Conservation (phyloP, 2,113 vertebrate species). For the Grus americana region DNA sequence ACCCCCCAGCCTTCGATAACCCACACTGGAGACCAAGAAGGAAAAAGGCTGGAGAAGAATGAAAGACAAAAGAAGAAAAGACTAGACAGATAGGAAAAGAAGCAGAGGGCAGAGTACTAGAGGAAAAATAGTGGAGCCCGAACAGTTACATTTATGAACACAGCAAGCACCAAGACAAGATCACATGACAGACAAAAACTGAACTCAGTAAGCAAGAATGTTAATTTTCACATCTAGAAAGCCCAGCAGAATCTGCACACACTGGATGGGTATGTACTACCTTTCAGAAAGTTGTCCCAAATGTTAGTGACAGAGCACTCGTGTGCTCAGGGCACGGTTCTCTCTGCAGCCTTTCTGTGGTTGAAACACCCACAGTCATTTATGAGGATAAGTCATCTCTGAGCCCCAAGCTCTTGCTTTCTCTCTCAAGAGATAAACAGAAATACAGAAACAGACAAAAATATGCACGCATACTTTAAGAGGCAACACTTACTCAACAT, state of each 20-base stretch:
- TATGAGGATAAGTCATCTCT: neutral
- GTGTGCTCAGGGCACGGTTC: accelerated
- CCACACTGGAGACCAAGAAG: neutral
- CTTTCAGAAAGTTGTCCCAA: neutral
- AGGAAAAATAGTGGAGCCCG: accelerated
- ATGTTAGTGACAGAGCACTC: accelerated
- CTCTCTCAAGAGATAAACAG: neutral
- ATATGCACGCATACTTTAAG: accelerated
- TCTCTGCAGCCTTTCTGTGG: neutral
- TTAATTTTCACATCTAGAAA: neutral
- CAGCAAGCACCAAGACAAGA: neutral
- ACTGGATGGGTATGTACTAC: accelerated
- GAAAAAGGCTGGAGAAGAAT: neutral
- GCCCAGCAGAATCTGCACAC: neutral
- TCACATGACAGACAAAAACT: neutral
- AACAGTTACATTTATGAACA: neutral
- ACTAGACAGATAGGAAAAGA: neutral
- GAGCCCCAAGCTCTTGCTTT: neutral
- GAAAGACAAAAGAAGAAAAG: neutral
- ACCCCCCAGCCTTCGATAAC: accelerated
- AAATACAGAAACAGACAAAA: neutral
- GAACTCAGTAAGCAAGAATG: neutral
- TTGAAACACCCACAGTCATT: neutral
- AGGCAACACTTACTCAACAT: neutral
- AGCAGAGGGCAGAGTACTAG: neutral